Evolutionary conservation across 2,797 vertebrate genomes (phyloP).

Genomic region (Galago senegalensis): DNA sequence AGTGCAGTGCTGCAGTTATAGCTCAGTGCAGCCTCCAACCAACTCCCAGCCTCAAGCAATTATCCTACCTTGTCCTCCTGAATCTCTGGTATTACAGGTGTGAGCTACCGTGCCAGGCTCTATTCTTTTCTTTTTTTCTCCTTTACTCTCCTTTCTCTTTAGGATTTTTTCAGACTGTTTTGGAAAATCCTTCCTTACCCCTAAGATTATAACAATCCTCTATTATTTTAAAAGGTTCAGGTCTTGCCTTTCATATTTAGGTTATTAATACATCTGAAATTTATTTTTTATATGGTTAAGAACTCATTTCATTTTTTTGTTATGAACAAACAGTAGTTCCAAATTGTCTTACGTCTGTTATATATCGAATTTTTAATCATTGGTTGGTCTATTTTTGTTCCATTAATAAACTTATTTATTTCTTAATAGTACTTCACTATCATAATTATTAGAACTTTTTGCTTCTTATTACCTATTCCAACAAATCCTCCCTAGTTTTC

Average conservation of each 20-base stretch:
- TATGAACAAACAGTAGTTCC: not conserved
- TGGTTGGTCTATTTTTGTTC: not conserved
- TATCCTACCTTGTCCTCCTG: too few species aligned
- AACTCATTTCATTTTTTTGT: conserved; percentile 11
- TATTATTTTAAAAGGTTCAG: not conserved
- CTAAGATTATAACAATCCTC: not conserved
- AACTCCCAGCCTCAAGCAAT: too few species aligned
- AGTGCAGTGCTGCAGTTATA: too few species aligned
- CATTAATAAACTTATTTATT: not conserved
- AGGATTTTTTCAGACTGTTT: not conserved
- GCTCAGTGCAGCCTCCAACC: too few species aligned
- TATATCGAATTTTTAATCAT: not conserved
- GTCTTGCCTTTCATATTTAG: not conserved
- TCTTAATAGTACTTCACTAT: not conserved
- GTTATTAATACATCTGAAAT: not conserved
- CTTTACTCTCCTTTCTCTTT: not conserved
- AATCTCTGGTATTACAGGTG: too few species aligned
- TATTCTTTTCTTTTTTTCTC: not conserved
- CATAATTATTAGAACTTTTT: not conserved
- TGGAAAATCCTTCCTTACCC: not conserved
- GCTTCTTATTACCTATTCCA: not conserved
- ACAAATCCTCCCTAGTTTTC: not conserved
- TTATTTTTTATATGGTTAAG: not conserved
- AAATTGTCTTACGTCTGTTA: not conserved
- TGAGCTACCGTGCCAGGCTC: too few species aligned